Conservation (phyloP, 2,113 vertebrate species). For the Heliornis fulica region DNA sequence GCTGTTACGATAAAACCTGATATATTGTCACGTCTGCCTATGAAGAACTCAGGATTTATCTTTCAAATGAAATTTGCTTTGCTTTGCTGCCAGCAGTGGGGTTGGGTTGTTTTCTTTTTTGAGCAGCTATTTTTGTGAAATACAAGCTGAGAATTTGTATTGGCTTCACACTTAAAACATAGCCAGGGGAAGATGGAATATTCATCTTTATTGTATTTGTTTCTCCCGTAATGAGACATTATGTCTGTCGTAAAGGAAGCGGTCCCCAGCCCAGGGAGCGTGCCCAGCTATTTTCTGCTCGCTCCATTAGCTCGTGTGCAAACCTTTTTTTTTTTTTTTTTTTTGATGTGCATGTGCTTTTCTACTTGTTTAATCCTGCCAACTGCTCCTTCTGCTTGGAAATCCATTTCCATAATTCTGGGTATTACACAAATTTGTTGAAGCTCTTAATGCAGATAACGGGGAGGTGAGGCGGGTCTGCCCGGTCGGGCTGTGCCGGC, state of each 20-base stretch:
- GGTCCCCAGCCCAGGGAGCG: background rate
- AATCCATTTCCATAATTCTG: constrained; percentile 51
- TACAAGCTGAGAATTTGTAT: constrained; percentile 19
- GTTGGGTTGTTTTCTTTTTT: background rate
- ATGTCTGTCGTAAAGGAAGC: background rate
- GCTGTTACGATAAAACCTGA: background rate
- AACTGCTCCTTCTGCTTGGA: constrained; percentile 41
- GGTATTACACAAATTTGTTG: constrained; percentile 50
- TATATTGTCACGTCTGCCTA: constrained; percentile 7
- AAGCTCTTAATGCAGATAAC: constrained; percentile 26
- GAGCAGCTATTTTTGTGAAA: constrained; percentile 37
- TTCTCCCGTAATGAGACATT: constrained; percentile 22
- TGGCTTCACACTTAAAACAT: constrained; percentile 9
- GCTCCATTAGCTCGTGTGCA: constrained; percentile 31
- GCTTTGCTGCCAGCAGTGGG: background rate
- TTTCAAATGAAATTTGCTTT: background rate
- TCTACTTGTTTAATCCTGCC: constrained; percentile 53
- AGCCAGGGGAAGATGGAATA: constrained; percentile 28
- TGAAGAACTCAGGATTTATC: constrained; percentile 6
- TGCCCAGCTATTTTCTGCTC: constrained; percentile 30
- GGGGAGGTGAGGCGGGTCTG: background rate
- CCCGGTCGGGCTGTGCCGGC: background rate
- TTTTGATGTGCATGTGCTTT: constrained; percentile 13
- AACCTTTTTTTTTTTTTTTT: constrained; percentile 27
- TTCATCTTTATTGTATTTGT: constrained; percentile 41